Conservation (phyloP, 2,113 vertebrate species). For the Cepphus grylle region DNA sequence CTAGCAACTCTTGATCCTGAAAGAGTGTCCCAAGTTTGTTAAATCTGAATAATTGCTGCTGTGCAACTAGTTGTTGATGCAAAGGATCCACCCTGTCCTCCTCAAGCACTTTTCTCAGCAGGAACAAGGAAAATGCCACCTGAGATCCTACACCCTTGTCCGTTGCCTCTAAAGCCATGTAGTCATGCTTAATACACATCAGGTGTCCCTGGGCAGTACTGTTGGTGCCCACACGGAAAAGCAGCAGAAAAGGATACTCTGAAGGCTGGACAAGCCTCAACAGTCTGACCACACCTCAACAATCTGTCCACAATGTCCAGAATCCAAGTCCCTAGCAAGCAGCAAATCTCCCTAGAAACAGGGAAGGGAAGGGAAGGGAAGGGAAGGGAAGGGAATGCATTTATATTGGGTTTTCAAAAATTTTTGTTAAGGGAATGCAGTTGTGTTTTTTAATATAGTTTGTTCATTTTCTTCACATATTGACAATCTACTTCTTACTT, state of each 20-base stretch:
- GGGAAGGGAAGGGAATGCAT: neutral
- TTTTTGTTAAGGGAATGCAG: neutral
- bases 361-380: neutral
- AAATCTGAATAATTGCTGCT: neutral
- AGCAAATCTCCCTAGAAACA: neutral
- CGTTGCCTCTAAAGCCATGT: neutral
- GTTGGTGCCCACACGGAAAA: neutral
- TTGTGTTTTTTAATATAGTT: neutral
- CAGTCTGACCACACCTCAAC: neutral
- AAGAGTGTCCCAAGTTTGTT: neutral
- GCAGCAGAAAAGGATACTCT: neutral
- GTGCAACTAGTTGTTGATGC: neutral
- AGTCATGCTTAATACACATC: neutral
- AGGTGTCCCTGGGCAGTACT: neutral
- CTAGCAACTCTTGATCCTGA: neutral
- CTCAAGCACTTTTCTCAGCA: neutral
- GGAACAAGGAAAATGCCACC: neutral
- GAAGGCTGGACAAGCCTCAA: neutral
- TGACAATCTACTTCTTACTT: neutral
- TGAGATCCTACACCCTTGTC: neutral
- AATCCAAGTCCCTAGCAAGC: neutral
- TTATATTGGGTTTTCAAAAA: neutral
- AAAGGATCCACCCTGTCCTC: neutral
- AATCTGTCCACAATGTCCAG: neutral
- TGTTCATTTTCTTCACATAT: neutral